Conservation (phyloP, 2,888 invertebrate species). For the Lithophane leautieri region DNA sequence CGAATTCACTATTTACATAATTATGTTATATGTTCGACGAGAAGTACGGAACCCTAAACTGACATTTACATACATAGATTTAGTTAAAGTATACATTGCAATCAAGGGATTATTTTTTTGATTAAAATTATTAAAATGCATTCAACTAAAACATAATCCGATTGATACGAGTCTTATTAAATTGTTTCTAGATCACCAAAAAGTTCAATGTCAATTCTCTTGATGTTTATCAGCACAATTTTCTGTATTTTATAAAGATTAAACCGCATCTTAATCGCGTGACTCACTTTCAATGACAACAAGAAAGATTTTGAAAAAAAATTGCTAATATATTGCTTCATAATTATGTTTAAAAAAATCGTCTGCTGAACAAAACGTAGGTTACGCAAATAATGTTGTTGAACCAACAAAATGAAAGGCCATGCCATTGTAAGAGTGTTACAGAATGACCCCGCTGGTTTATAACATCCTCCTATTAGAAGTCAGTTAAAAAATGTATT, state of each 20-base stretch:
- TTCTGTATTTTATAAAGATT: neutral
- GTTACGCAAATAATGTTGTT: neutral
- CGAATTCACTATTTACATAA: no score
- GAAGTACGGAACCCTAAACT: neutral
- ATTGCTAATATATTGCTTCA: neutral
- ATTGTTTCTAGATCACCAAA: neutral
- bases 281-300: neutral
- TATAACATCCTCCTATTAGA: no score
- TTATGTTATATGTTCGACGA: no score
- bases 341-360: neutral
- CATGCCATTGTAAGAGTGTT: neutral
- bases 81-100: no score
- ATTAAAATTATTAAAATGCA: neutral
- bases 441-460: neutral
- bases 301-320: neutral
- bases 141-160: constrained; percentile 15
- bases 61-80: neutral
- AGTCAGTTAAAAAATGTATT: no score
- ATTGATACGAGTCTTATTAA: neutral
- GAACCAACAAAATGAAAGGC: neutral
- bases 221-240: neutral
- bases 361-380: neutral
- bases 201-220: constrained; percentile 13
- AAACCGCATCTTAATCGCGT: neutral
- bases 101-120: no score